Conservation (phyloP, 1,140 invertebrate species). For the Manduca sexta region DNA sequence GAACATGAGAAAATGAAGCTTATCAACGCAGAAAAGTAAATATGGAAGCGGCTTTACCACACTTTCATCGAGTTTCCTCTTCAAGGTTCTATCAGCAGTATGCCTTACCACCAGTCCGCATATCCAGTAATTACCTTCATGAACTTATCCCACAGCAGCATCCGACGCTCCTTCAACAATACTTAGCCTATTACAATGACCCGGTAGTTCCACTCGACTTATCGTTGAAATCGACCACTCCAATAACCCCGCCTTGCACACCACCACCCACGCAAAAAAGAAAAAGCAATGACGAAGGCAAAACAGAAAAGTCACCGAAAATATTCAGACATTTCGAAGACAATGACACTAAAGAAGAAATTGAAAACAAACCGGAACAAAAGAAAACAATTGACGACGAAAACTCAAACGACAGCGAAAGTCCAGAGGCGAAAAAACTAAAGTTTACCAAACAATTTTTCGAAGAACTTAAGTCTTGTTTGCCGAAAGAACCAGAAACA, state of each 20-base stretch:
- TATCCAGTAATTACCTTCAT: slow-evolving; percentile 57
- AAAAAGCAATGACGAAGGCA: slow-evolving; percentile 57
- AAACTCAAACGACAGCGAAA: slow-evolving; percentile 61
- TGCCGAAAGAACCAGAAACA: slow-evolving; percentile 39
- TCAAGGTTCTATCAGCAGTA: slow-evolving; percentile 64
- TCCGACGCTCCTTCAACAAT: slow-evolving; percentile 60
- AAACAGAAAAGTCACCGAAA: slow-evolving; percentile 70
- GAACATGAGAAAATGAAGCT: not conserved
- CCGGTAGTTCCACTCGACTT: slow-evolving; percentile 74
- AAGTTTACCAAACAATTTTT: slow-evolving; percentile 63
- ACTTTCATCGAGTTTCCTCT: slow-evolving; percentile 50
- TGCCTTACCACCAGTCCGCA: slow-evolving; percentile 43
- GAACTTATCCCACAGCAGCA: slow-evolving; percentile 58
- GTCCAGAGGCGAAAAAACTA: slow-evolving; percentile 66
- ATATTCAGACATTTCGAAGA: slow-evolving; percentile 60
- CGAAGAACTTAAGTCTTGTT: slow-evolving; percentile 55
- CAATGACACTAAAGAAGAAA: slow-evolving; percentile 37
- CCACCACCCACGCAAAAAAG: slow-evolving; percentile 73
- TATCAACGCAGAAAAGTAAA: not conserved
- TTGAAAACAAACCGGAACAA: slow-evolving; percentile 30
- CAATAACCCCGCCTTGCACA: slow-evolving; percentile 77
- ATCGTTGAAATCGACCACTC: slow-evolving; percentile 69
- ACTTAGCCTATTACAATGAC: slow-evolving; percentile 67
- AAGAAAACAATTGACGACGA: slow-evolving; percentile 49
- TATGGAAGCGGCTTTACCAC: slow-evolving; percentile 60